These are phyloP conservation scores for Cygnus olor DNA, from an alignment of 2,797 vertebrate species.

Conservation along the genomic window DNA sequence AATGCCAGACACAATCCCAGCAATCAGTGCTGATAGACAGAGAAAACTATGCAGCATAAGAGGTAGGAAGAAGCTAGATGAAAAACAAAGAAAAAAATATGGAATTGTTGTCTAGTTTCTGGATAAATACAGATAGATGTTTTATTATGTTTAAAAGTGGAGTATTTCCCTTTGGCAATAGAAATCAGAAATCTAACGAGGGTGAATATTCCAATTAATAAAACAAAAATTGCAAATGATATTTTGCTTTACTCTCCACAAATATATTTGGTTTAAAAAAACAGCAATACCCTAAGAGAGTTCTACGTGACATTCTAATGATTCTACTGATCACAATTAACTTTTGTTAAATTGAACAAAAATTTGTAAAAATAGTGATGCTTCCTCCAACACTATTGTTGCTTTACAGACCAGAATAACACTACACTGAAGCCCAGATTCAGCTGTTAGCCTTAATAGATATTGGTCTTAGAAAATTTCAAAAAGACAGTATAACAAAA, in stretches of 20 bases:
- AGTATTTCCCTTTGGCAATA: not conserved
- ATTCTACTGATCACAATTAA: not conserved
- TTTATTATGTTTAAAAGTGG: not conserved
- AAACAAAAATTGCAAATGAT: not conserved
- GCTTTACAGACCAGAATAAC: not conserved
- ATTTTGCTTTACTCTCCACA: not conserved
- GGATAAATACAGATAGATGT: not conserved
- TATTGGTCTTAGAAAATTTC: not conserved
- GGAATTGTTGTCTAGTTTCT: not conserved
- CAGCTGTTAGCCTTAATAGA: not conserved
- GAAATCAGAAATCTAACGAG: not conserved
- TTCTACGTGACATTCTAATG: not conserved
- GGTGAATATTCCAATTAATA: not conserved
- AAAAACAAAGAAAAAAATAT: not conserved
- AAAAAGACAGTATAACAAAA: not conserved
- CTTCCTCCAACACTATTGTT: not conserved
- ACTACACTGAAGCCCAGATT: not conserved
- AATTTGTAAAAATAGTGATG: not conserved
- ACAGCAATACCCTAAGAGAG: not conserved
- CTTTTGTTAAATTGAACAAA: not conserved
- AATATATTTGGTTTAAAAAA: not conserved
- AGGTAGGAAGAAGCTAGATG: not conserved
- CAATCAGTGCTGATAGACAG: not conserved
- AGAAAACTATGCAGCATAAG: not conserved
- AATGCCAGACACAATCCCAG: not conserved